These are phyloP conservation scores for Hydrotaea cyrtoneurina DNA, from an alignment of 2,888 invertebrate species.

Conservation along the genomic window DNA sequence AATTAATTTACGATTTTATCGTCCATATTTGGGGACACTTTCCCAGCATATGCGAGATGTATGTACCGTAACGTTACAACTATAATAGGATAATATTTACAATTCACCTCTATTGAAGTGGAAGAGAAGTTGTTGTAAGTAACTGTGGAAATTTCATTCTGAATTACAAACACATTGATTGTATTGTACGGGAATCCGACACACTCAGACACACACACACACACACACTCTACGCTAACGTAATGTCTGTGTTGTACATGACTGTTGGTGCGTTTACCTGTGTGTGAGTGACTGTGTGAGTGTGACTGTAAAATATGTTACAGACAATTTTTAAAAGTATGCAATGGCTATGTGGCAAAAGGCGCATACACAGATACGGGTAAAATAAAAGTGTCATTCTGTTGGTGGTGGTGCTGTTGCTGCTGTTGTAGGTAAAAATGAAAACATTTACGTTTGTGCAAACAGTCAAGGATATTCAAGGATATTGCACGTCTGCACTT, in stretches of 20 bases:
- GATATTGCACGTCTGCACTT: constrained; percentile 58
- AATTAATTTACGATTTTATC: too few relatives aligned
- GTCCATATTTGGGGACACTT: too few relatives aligned
- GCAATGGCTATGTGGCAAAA: constrained; percentile 5
- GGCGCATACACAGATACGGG: neutral
- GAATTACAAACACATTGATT: constrained; percentile 37
- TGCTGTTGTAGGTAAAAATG: constrained; percentile 53
- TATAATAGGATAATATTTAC: constrained; percentile 63
- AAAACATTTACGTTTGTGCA: constrained; percentile 37
- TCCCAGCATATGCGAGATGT: neutral
- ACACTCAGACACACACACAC: neutral
- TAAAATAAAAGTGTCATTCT: constrained; percentile 54
- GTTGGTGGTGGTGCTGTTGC: neutral
- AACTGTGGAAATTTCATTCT: constrained; percentile 59
- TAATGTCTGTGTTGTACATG: neutral
- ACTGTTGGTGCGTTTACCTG: neutral
- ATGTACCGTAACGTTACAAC: constrained; percentile 13
- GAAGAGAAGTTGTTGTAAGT: constrained; percentile 49
- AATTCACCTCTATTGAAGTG: constrained; percentile 61
- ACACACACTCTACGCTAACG: neutral
- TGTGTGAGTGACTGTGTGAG: neutral
- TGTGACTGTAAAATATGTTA: constrained; percentile 20
- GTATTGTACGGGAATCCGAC: neutral
- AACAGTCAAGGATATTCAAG: constrained; percentile 50
- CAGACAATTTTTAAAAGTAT: constrained; percentile 26